These are phyloP conservation scores for Aproaerema taeniolella DNA, from an alignment of 2,888 invertebrate genomes.

Conservation along the genomic window DNA sequence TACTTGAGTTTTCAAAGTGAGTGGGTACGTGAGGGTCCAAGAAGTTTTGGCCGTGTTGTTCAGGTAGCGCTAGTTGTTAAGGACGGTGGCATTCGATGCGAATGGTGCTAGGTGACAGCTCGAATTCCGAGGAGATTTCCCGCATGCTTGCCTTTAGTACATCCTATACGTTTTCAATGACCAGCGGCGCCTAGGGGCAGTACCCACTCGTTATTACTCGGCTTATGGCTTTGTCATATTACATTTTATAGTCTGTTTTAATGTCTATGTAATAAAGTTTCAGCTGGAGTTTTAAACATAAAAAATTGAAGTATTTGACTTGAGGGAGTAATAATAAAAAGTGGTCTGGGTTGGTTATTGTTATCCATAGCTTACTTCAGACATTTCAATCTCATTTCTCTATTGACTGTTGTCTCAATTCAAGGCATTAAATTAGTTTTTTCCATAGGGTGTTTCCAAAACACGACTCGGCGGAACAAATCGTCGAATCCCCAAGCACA, in stretches of 20 bases:
- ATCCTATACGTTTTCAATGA: conserved; percentile 12
- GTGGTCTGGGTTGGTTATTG: too few relatives aligned
- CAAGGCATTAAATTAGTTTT: conserved; percentile 31
- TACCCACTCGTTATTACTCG: background rate
- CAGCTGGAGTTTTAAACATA: background rate
- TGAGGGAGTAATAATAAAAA: background rate
- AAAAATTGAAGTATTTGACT: background rate
- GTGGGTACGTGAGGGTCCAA: too few relatives aligned
- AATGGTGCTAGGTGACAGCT: conserved; percentile 32
- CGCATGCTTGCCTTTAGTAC: conserved; percentile 20
- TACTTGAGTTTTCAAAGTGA: too few relatives aligned
- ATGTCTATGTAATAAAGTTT: background rate
- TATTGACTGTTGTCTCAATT: too few relatives aligned
- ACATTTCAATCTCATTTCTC: too few relatives aligned
- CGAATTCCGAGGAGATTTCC: conserved; percentile 37
- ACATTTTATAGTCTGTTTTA: background rate
- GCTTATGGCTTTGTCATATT: background rate
- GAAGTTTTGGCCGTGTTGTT: conserved; percentile 32
- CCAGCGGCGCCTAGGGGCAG: conserved; percentile 4
- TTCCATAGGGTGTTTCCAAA: conserved; percentile 47
- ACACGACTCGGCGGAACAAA: conserved; percentile 59
- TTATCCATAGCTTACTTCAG: too few relatives aligned
- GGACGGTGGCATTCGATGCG: conserved; percentile 37
- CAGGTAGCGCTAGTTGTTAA: conserved; percentile 38
- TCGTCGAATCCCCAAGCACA: conserved; percentile 51